These are phyloP conservation scores for Lepidurus packardi DNA, from an alignment of 1,140 invertebrate species.

Conservation along the genomic window DNA sequence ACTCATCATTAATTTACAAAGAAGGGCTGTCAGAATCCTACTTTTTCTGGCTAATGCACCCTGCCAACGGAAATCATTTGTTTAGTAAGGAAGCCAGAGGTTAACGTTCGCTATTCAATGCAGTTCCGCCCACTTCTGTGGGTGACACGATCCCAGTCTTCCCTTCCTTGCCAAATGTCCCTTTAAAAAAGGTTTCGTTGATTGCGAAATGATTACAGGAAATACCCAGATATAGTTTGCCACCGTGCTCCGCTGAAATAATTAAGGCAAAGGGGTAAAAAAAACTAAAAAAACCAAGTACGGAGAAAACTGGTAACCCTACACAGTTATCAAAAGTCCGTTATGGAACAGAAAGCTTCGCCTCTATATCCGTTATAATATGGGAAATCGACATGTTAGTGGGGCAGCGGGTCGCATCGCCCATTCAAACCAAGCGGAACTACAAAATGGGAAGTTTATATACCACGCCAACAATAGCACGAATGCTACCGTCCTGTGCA, in stretches of 20 bases:
- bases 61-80: not conserved
- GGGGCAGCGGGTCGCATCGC: too few species aligned
- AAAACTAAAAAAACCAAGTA: too few species aligned
- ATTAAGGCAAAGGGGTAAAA: too few species aligned
- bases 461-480: too few species aligned
- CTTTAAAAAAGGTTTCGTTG: not conserved
- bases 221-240: not conserved
- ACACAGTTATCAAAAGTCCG: too few species aligned
- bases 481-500: too few species aligned
- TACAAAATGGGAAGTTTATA: too few species aligned
- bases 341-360: too few species aligned
- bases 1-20: not conserved
- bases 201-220: not conserved
- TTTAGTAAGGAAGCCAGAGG: conserved; percentile 17
- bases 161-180: not conserved
- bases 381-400: too few species aligned
- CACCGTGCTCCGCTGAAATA: not conserved
- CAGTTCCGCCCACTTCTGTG: not conserved
- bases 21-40: not conserved
- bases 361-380: too few species aligned
- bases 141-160: not conserved
- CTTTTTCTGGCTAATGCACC: not conserved
- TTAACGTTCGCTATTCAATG: conserved; percentile 11
- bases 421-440: too few species aligned
- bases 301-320: too few species aligned